Base-by-base conservation (phyloP, 2,113 vertebrate genomes). In the Xiphophorus maculatus region DNA sequence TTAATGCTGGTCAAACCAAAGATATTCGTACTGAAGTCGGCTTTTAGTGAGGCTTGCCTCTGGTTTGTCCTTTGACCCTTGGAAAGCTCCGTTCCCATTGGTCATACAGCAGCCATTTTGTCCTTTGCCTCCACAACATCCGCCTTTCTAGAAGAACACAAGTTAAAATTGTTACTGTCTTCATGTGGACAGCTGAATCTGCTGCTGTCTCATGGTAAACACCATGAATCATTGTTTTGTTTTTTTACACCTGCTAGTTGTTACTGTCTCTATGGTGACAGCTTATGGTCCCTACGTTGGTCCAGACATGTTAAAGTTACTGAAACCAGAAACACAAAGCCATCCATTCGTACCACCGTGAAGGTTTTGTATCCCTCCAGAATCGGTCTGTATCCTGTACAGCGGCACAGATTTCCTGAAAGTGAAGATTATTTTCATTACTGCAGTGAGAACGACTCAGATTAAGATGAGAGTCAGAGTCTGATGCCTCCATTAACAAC, bases 371-470 rank as follows among this genome's bases (percentile, higher is more conserved):
- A 99, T 12, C 96, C 98, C 76, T 99, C 96, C 74, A 99, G 93
- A 76, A 99, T 99, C 11, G 97, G 90, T 79, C 97, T 93, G 88
- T 99, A 99, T 44, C 98, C 98, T 1, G 98, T 99, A 84, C 98
- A 99, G 22, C 98, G 97, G 69, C 98, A 99, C 85, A 99, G 88
- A 76, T 99, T 99, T 42, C 98, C 98, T 99, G 81, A 73, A 54
- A 63, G 4, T 76, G 80, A n/a, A 12, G 2, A 44, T 61, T 2
- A 42, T 29, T 63, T 32, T 71, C 5, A 19, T 19, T 28, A 25
- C 2, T 51, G 4, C 12, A 17, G 27, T 11, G 44, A 29, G 22
- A 58, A n/a, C 51, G 3, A 25, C 22, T n/a, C 17, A 37, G 35
- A 37, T 11, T 37, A 37, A 37, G 10, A 37, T 37, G 35, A 37